Evolutionary conservation across 1,140 invertebrate genomes (phyloP).

Genomic region (Ostrea edulis): DNA sequence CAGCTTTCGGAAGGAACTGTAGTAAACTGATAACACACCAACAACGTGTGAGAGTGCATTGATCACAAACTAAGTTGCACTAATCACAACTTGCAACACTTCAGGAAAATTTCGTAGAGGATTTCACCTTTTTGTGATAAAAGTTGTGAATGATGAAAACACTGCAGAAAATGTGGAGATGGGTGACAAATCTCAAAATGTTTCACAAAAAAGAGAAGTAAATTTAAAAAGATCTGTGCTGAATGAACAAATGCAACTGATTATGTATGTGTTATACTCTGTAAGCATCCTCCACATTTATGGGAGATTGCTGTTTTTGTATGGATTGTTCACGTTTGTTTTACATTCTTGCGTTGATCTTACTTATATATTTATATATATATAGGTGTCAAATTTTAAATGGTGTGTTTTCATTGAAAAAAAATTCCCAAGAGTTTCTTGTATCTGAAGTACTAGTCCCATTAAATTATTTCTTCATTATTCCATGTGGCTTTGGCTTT

Average conservation of each 20-base stretch:
- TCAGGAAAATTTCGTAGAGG: neutral
- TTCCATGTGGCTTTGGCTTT: neutral
- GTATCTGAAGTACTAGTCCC: constrained; percentile 23
- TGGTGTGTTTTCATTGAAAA: constrained; percentile 22
- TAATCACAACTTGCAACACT: neutral
- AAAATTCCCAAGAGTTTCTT: constrained; percentile 6
- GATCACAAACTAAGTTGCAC: neutral
- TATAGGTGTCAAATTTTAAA: constrained; percentile 1
- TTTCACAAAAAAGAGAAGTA: neutral
- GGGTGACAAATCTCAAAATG: neutral
- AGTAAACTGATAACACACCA: neutral
- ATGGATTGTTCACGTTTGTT: constrained; percentile 37
- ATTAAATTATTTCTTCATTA: constrained; percentile 22
- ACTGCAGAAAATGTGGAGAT: constrained; percentile 15
- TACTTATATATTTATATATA: constrained; percentile 2
- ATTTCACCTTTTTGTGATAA: constrained; percentile 25
- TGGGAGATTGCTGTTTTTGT: constrained; percentile 8
- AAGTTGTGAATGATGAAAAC: neutral
- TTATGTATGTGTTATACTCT: constrained; percentile 30
- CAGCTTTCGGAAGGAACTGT: constrained; percentile 21
- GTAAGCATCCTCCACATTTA: neutral
- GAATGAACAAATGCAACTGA: constrained; percentile 37
- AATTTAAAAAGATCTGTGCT: constrained; percentile 21
- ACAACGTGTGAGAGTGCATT: neutral
- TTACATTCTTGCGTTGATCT: constrained; percentile 18